phyloP scores from a whole-genome alignment of 2,113 vertebrate species.

The Varanus salvator region DNA sequence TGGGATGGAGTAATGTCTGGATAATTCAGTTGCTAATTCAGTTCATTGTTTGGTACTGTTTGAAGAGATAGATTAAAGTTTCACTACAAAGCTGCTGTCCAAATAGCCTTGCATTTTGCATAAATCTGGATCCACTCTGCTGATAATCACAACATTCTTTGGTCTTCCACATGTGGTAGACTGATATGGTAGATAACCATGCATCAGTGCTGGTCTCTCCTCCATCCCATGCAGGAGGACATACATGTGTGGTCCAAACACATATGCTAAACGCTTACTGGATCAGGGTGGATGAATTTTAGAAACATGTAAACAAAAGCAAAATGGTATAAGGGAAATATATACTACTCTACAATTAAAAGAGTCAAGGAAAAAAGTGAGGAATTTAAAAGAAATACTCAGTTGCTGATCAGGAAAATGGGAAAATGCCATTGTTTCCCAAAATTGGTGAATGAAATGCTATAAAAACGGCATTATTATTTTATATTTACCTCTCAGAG shows the following conservation, averaged over 20 bases:
- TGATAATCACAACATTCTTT: neutral
- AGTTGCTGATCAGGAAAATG: neutral
- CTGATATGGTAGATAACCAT: no score
- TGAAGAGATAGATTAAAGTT: neutral
- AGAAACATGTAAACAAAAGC: neutral
- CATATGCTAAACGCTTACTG: neutral
- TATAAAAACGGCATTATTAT: accelerated
- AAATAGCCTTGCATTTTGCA: neutral
- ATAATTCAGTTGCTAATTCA: neutral
- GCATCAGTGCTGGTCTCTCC: neutral
- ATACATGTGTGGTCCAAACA: neutral
- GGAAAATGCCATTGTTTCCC: neutral
- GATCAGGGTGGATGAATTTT: neutral
- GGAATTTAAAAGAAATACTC: neutral
- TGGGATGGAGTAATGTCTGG: neutral
- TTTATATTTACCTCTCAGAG: conserved; percentile 79
- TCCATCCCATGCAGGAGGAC: neutral
- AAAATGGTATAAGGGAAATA: neutral
- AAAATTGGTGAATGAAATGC: neutral
- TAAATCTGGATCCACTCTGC: neutral
- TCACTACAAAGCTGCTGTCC: neutral
- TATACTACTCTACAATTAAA: neutral
- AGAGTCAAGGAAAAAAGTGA: neutral
- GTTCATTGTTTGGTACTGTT: neutral
- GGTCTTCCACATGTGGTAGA: neutral